Evolutionary conservation across 2,888 invertebrate species (phyloP), one percentile per base, ranked within the genome.

Genomic region (Sipha maydis): DNA sequence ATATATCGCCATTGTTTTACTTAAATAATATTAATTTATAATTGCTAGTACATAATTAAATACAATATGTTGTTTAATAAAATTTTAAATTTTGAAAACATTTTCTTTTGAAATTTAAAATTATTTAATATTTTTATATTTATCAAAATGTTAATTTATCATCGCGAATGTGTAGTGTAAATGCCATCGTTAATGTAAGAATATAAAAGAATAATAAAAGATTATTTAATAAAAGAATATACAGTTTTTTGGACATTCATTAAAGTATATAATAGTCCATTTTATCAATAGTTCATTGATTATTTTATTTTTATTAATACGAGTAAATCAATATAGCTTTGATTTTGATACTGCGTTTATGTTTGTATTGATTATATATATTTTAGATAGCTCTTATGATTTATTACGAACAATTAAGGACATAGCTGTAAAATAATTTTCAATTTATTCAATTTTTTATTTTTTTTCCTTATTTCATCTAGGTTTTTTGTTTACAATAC

Each of bases 261-360:
- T 77, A 34, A 34, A 34, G 8, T 41, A 5, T 41, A 41, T 41
- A 41, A 28, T 19, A 73, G 73, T 31, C 31, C 14, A 48, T 77
- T 77, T n/a, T n/a, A n/a, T n/a, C n/a, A 41, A 28, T 19, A 73
- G 73, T 31, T 17, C 14, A 48, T 77, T 77, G n/a, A 77, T 77
- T n/a, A 48, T 48, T 17, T 77, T 28, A n/a, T 48, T 48, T 54
- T 77, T 28, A 28, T 77, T 77, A n/a, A n/a, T n/a, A n/a, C n/a
- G n/a, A 54, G 9, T 25, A 54, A 48, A 77, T 48, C 28, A 77
- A 28, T 3, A 28, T 54, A 19, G 38, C 31, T 28, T 48, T 54
- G 4, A 77, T 54, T 54, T 77, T 17, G 0, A 41, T 7, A 54
- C 5, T 77, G n/a, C 1, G 14, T 77, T 77, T 77, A 1, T 77